Percentiles rank a stretch among this genome's conserved stretches.
These are phyloP conservation scores for Orchestia grillus DNA, from an alignment of 1,140 invertebrate species.

Conservation along the genomic window DNA sequence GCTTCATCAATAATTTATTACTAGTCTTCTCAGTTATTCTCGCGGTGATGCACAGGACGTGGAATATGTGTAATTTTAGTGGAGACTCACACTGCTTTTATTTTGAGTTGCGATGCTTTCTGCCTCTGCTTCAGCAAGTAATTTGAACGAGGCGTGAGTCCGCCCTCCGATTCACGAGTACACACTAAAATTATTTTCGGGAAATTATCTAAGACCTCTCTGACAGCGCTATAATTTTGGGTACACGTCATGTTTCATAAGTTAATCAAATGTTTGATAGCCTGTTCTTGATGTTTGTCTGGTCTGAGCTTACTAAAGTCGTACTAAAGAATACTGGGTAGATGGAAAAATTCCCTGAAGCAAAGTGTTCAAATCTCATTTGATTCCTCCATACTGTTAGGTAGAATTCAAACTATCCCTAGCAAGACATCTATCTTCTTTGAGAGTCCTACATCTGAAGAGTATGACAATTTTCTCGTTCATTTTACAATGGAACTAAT, in stretches of 20 bases:
- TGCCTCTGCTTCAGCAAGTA: too few relatives aligned
- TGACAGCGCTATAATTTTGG: neutral
- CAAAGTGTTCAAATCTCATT: neutral
- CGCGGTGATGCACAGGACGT: too few relatives aligned
- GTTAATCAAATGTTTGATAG: neutral
- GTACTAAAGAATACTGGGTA: neutral
- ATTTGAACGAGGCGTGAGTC: too few relatives aligned
- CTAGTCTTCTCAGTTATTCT: too few relatives aligned
- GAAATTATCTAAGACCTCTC: too few relatives aligned
- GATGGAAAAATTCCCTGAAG: neutral
- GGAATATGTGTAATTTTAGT: too few relatives aligned
- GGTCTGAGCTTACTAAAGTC: neutral
- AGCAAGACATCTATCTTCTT: neutral
- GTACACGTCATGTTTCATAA: neutral
- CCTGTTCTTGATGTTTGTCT: neutral
- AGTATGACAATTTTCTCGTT: neutral
- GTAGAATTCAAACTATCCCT: neutral
- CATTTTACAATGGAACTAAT: neutral
- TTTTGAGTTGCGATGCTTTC: too few relatives aligned
- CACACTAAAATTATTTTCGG: too few relatives aligned
- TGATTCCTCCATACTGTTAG: neutral
- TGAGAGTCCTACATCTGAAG: neutral
- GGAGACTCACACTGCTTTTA: too few relatives aligned
- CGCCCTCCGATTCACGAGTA: too few relatives aligned
- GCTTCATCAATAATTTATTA: too few relatives aligned